A percentile compares a stretch with the other conserved stretches of the same genome.
Conservation (phyloP, 2,888 invertebrate species). For the Sabatieria punctata region DNA sequence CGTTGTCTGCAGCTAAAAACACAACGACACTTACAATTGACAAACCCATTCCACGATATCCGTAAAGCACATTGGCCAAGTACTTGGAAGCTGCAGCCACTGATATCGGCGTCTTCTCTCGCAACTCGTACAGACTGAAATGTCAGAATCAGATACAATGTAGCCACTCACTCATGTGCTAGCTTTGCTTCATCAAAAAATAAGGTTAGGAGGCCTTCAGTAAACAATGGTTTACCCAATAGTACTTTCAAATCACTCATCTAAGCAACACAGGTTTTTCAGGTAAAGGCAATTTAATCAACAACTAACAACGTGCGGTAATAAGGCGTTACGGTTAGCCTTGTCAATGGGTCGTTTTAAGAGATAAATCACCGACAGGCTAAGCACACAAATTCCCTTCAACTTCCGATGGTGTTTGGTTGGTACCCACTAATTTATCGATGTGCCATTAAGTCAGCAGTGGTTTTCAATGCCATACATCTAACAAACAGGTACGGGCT, state of each 20-base stretch:
- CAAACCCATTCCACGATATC: constrained; percentile 91
- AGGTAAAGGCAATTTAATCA: neutral
- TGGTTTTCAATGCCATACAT: no score
- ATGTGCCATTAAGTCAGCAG: no score
- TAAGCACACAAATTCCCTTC: no score
- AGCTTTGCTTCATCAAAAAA: neutral
- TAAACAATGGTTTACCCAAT: no score
- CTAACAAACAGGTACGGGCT: no score
- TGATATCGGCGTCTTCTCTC: constrained; percentile 87
- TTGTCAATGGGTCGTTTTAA: no score
- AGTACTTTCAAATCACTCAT: neutral
- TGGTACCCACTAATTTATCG: no score
- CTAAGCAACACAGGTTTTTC: neutral
- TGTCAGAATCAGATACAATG: no score
- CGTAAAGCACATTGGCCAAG: constrained; percentile 92
- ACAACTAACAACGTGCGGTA: neutral
- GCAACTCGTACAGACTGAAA: constrained; percentile 71
- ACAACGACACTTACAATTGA: constrained; percentile 45
- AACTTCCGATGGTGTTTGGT: no score
- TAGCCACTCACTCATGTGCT: no score
- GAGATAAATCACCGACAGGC: no score
- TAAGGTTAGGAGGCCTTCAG: neutral
- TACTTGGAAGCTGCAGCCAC: constrained; percentile 98
- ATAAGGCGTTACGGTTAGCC: no score
- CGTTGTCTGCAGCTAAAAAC: constrained; percentile 1